Evolutionary conservation across 2,113 vertebrate species (phyloP).

Genomic region (Prochilodus magdalenae): DNA sequence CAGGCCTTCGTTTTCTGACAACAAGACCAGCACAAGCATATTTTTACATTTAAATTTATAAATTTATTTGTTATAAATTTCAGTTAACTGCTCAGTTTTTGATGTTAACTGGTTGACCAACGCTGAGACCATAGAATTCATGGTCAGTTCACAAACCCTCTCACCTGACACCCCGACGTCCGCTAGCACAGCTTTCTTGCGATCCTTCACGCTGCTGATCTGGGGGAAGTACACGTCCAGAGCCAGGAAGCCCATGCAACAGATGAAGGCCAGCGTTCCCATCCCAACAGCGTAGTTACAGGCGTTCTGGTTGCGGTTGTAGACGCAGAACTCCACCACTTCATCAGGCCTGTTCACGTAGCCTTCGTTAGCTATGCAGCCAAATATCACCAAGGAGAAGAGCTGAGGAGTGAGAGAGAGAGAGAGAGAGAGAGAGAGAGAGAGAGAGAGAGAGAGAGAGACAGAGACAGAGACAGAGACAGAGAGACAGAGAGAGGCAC

Average conservation of each 20-base stretch:
- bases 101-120: no score
- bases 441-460: neutral
- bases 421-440: neutral
- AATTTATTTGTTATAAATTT: no score
- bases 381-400: conserved; percentile 95
- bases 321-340: conserved; percentile 89
- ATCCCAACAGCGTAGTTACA: conserved; percentile 93
- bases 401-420: conserved; percentile 76
- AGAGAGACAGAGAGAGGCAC: no score
- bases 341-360: conserved; percentile 84
- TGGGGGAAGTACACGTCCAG: conserved; percentile 96
- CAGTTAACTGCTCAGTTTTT: no score
- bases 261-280: conserved; percentile 93
- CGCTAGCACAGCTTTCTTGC: conserved; percentile 93
- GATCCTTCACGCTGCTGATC: conserved; percentile 97
- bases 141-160: conserved; percentile 8
- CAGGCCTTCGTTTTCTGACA: no score
- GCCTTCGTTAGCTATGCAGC: conserved; percentile 95
- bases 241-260: conserved; percentile 90
- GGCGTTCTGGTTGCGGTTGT: conserved; percentile 92
- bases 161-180: conserved; percentile 92
- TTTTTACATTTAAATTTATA: no score
- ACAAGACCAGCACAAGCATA: no score
- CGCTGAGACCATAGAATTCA: no score
- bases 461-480: no score